phyloP scores from a whole-genome alignment of 2,113 vertebrate species.

The Pollimyrus isidori region DNA sequence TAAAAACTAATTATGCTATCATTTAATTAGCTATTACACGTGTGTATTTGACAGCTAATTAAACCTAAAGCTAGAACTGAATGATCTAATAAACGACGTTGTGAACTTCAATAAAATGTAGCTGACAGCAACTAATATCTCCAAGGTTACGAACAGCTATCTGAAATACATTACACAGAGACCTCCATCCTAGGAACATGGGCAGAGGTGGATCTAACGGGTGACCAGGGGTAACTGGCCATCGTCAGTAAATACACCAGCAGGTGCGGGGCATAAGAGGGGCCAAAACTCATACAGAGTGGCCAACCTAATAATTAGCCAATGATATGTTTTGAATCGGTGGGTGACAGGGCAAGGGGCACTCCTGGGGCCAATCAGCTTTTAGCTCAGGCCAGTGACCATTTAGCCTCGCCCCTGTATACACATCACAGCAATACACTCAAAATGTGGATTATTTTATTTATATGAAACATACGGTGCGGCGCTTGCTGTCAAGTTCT shows the following conservation, averaged over 20 bases:
- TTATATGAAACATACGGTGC: not conserved
- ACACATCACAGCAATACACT: not conserved
- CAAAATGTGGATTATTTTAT: not conserved
- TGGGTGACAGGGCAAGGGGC: too few relatives aligned
- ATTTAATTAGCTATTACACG: slow-evolving; percentile 1
- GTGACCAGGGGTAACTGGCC: not conserved
- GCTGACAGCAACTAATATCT: not conserved
- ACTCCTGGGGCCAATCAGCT: too few relatives aligned
- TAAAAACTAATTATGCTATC: not conserved
- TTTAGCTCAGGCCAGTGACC: not conserved
- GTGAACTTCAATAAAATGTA: not conserved
- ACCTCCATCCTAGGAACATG: not conserved
- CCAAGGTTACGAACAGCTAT: not conserved
- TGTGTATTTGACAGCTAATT: not conserved
- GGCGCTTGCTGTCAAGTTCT: not conserved
- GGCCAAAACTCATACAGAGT: not conserved
- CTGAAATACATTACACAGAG: not conserved
- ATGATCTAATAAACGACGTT: not conserved
- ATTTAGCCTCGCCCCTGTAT: not conserved
- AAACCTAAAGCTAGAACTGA: not conserved
- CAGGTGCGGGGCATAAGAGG: not conserved
- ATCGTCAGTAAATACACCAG: not conserved
- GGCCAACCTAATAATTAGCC: too few relatives aligned
- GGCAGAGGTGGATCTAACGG: not conserved
- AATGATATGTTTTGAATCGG: too few relatives aligned